Percentiles rank a stretch among this genome's conserved stretches.
phyloP scores from a whole-genome alignment of 2,797 vertebrate genomes.

The Scleropages formosus region DNA sequence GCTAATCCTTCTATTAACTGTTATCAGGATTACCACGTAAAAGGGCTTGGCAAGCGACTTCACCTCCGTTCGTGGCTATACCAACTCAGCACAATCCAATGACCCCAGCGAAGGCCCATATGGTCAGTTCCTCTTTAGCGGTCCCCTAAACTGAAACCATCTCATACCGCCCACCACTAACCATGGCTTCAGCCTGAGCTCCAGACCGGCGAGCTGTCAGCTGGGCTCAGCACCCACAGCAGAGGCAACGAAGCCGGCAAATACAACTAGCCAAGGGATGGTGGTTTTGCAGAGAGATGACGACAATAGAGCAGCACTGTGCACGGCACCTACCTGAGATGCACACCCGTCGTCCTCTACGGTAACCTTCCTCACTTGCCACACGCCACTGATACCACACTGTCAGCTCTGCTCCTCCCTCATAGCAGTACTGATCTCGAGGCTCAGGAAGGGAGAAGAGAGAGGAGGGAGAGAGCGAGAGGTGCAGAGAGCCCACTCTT shows the following conservation, averaged over 20 bases:
- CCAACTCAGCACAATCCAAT: constrained; percentile 5
- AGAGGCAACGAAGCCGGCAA: too few species aligned
- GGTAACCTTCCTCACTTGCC: constrained; percentile 24
- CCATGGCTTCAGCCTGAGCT: background rate
- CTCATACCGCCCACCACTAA: constrained; percentile 5
- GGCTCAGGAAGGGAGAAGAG: constrained; percentile 43
- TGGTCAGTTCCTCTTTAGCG: background rate
- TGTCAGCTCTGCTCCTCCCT: constrained; percentile 6
- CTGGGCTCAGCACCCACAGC: background rate
- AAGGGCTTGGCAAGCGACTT: background rate
- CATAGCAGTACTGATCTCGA: constrained; percentile 5
- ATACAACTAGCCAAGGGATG: too few species aligned
- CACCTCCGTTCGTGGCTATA: background rate
- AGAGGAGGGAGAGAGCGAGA: constrained; percentile 52
- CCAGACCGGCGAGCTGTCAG: too few species aligned
- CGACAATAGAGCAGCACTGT: background rate
- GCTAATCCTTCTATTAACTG: background rate
- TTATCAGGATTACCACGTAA: background rate
- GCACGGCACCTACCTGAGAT: background rate
- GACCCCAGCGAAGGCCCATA: constrained; percentile 10
- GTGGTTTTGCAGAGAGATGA: background rate
- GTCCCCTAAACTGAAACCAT: constrained; percentile 24
- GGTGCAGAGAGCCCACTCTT: constrained; percentile 33
- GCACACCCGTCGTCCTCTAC: constrained; percentile 29
- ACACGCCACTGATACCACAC: constrained; percentile 29